These are phyloP conservation scores for Tupaia chinensis DNA, from an alignment of 2,113 vertebrate genomes.

Conservation along the genomic window DNA sequence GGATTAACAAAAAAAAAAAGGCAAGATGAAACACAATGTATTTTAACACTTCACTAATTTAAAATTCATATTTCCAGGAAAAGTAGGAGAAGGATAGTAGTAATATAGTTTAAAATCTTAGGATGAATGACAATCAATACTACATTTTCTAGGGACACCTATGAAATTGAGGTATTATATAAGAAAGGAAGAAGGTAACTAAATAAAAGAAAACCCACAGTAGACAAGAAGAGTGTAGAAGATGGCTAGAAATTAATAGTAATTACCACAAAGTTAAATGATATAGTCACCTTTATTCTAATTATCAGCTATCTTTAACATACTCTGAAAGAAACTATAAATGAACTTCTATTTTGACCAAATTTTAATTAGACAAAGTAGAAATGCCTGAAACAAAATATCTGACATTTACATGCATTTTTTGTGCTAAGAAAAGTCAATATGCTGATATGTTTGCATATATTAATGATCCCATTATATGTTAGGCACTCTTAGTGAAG, in stretches of 20 bases:
- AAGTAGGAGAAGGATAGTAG: neutral
- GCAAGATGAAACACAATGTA: neutral
- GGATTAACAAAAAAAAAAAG: neutral
- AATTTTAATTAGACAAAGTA: neutral
- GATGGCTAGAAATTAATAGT: neutral
- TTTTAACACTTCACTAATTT: neutral
- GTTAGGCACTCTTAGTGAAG: neutral
- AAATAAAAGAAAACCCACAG: slow-evolving; percentile 19
- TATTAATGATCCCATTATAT: neutral
- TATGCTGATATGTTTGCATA: neutral
- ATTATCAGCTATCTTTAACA: neutral
- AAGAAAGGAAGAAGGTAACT: neutral
- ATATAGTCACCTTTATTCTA: neutral
- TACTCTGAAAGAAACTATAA: neutral
- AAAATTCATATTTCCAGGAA: neutral
- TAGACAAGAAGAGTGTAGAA: neutral
- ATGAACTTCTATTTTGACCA: neutral
- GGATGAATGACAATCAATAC: neutral
- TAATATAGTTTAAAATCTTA: neutral
- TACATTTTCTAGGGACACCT: neutral
- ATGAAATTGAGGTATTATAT: neutral
- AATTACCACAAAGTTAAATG: neutral
- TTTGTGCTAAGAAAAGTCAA: neutral
- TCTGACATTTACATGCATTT: neutral
- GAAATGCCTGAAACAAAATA: neutral